phyloP scores from a whole-genome alignment of 2,113 vertebrate genomes.

The Festucalex cinctus region DNA sequence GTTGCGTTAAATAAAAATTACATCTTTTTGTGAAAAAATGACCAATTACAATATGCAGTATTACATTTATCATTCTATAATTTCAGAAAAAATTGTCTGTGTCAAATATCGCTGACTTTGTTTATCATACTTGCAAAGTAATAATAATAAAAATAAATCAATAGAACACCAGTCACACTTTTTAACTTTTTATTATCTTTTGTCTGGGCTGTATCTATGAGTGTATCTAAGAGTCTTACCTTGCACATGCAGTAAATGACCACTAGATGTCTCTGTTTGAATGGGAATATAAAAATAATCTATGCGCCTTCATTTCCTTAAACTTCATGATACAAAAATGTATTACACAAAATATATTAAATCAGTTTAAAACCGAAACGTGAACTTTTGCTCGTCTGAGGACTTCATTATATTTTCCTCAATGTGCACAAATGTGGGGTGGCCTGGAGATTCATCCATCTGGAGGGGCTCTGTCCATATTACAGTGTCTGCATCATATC shows the following conservation, averaged over 20 bases:
- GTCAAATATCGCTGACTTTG: too few species aligned
- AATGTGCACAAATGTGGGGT: not conserved
- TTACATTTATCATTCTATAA: too few species aligned
- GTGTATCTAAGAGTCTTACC: not conserved
- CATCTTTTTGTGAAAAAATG: too few species aligned
- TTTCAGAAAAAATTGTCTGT: too few species aligned
- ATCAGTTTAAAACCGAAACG: not conserved
- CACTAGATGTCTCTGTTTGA: conserved; percentile 57
- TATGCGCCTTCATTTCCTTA: not conserved
- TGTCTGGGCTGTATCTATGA: not conserved
- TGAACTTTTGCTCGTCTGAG: not conserved
- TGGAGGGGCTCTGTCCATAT: conserved; percentile 13
- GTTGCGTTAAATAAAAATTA: too few species aligned
- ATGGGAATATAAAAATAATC: not conserved
- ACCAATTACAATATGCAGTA: too few species aligned
- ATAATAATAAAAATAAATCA: too few species aligned
- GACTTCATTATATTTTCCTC: not conserved
- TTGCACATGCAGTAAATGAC: not conserved
- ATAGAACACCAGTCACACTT: too few species aligned
- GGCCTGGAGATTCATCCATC: conserved; percentile 16
- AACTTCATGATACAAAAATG: not conserved
- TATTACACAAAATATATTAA: not conserved
- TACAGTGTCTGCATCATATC: conserved; percentile 33
- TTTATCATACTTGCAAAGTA: too few species aligned
- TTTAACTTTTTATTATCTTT: too few species aligned